Evolutionary conservation across 2,113 vertebrate genomes (phyloP), one percentile per base, ranked within the genome.

Genomic region (Scomber japonicus): DNA sequence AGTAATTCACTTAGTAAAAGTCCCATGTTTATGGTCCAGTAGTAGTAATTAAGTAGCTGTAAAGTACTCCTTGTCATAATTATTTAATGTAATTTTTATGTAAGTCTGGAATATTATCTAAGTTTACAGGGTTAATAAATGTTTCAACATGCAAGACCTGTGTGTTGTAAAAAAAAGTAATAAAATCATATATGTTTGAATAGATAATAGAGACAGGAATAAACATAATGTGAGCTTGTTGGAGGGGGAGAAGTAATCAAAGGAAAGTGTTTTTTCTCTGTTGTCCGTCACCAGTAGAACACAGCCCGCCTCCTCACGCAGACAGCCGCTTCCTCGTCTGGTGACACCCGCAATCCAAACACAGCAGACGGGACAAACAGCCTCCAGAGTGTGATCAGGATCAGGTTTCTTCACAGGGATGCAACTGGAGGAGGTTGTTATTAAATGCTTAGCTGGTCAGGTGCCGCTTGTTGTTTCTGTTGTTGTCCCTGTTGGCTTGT

Each of bases 321-420:
- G 70, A 72, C 59, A 5, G 16, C 24, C 3, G 13, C 62, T 53
- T 53, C 24, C 80, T 60, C 24, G 51, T 71, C 65, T 59, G 55
- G 61, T 73, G 79, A 79, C 45, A 70, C 77, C 61, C 27, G 12
- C 51, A 61, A 6, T 70, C 51, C 30, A 83, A 86, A 86, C 77
- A 73, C 75, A 30, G 53, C 78, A 21, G 61, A 63, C 48, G 5
- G 67, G 19, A 66, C 40, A 75, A 84, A 75, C 1, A 27, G 51
- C 44, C 78, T 73, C 82, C 66, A 68, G 78, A 11, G 56, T 65
- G n/a, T 24, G 35, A 27, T 66, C 46, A 0, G 66, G 77, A 48
- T 91, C 74, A n/a, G 65, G 78, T 91, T 86, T 86, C 73, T 3
- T 17, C 7, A 48, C 40, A 60, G 19, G 16, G 21, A 27, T 11